Base-by-base conservation (phyloP, 2,797 vertebrate genomes). In the Prunella strophiata region DNA sequence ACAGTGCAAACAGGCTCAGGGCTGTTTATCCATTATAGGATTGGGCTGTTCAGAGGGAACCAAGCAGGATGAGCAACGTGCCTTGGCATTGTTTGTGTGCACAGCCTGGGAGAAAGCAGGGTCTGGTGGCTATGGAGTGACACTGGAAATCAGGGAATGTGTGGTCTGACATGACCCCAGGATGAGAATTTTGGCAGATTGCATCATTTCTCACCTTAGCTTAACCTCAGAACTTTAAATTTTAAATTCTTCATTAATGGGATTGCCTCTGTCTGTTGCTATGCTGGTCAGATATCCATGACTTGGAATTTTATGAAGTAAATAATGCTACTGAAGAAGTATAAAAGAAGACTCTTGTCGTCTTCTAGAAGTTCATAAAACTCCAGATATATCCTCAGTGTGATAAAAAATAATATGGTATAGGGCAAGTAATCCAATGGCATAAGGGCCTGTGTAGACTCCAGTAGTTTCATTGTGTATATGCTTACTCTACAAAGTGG, bases 41-140 rank as follows among this genome's bases (percentile, higher is more conserved):
- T 16, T 77, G 73, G n/a, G 25, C 32, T 71, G 34, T 38, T 77
- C 50, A n/a, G 50, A 77, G 27, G 32, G 16, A 42, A 29, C 6
- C 40, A 36, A 40, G 42, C 2, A 0, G 77, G 42, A 25, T 51
- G 34, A 34, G 66, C n/a, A 16, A 36, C 0, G 0, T 65, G 47
- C 18, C n/a, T 79, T 84, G 77, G 14, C 13, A 19, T 2, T 65
- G 4, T 43, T 81, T 12, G 9, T 42, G 9, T 20, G 55, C n/a
- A 20, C 30, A 43, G 40, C 67, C 50, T 40, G 51, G 38, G 62
- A 55, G 36, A 23, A 23, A 36, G 26, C 27, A 50, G 47, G 52
- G 47, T 13, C 30, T 72, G n/a, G 7, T 68, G 58, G 27, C 16
- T 61, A 9, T 9, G 29, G 70, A 14, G 4, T 34, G 54, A 22